Conservation (phyloP, 2,113 vertebrate species). For the Rallus limicola region DNA sequence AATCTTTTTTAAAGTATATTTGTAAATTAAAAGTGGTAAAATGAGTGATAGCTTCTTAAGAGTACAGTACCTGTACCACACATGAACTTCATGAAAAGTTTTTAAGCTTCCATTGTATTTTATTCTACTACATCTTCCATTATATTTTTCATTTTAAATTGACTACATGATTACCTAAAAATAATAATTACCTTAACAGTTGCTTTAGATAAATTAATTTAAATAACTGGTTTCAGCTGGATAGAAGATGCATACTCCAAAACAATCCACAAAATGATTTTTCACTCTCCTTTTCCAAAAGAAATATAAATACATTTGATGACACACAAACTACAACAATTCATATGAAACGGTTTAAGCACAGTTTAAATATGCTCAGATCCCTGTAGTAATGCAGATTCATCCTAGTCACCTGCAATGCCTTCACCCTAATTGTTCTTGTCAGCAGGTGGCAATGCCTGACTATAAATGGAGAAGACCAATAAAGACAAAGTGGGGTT, state of each 20-base stretch:
- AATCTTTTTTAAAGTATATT: neutral
- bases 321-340: neutral
- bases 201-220: neutral
- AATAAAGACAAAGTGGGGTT: fast-evolving
- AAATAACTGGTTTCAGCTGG: neutral
- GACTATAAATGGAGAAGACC: neutral
- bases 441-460: neutral
- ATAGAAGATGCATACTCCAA: neutral
- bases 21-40: neutral
- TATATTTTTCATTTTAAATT: neutral
- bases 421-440: neutral
- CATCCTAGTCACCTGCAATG: neutral
- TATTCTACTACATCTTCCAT: neutral
- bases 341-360: neutral
- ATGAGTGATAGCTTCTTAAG: neutral
- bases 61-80: neutral
- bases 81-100: neutral
- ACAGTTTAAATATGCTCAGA: neutral
- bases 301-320: neutral
- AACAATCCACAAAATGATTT: neutral
- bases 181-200: neutral
- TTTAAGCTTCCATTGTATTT: neutral
- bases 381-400: neutral
- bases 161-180: neutral
- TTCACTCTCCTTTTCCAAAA: neutral